Base-by-base conservation (phyloP, 2,113 vertebrate genomes). In the Oryzias woworae region DNA sequence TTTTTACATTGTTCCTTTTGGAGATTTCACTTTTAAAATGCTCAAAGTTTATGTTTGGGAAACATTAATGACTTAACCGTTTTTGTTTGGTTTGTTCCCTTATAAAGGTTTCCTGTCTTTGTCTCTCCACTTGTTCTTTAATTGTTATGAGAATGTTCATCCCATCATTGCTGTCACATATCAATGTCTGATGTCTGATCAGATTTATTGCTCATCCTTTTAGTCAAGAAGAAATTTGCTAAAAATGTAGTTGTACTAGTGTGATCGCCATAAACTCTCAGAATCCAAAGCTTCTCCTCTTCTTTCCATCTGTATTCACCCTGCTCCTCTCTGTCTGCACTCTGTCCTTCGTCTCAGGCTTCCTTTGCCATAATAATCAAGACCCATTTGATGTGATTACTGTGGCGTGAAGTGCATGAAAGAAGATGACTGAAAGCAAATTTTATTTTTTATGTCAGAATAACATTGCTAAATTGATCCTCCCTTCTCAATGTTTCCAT, bases 381-480 rank as follows among this genome's bases (percentile, higher is more conserved):
- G 58, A 46, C 56, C 73, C 53, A 58, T 81, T 67, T 78, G 66
- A 72, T 76, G 69, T 63, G 57, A 78, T 84, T 81, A 75, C 62
- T 64, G 68, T 53, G 62, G 62, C 14, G 69, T 73, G 58, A 78
- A 69, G 73, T 51, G 24, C 51, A 76, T 53, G 4, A 66, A 47
- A 17, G n/a, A 16, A 60, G 62, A 75, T 4, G 22, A 72, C 62
- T 66, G 55, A 66, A 66, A 61, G 55, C 67, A 53, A 41, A 58
- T 65, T 83, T 83, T 59, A 70, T 73, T 73, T 81, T 18, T 53
- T 13, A 61, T 75, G 57, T 71, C 2, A 13, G 53, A 62, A 53
- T 80, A 77, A 66, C 69, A 77, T 28, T 43, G 67, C 60, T 67
- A 60, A 82, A 71, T 62, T 57, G 24, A 66, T 75, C 50, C 23